These are phyloP conservation scores for Fregetta grallaria DNA, from an alignment of 2,113 vertebrate genomes.

Conservation along the genomic window DNA sequence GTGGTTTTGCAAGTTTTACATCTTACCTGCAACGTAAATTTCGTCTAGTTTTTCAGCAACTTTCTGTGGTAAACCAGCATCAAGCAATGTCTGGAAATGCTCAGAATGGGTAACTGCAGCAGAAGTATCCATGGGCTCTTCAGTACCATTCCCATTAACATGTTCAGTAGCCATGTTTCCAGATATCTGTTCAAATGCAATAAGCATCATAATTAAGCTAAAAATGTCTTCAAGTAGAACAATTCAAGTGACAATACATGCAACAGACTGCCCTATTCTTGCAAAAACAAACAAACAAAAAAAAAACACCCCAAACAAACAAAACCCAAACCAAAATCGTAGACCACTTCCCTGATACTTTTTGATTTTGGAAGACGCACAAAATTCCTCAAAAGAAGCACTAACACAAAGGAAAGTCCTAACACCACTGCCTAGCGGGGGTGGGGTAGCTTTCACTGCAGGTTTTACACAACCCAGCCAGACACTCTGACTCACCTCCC, in stretches of 20 bases:
- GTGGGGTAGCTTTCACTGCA: constrained; percentile 46
- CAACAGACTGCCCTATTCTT: neutral
- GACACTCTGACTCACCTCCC: constrained; percentile 73
- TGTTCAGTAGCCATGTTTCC: constrained; percentile 97
- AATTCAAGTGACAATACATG: constrained; percentile 13
- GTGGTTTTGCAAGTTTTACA: constrained; percentile 78
- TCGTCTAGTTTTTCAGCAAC: constrained; percentile 98
- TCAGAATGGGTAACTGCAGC: constrained; percentile 89
- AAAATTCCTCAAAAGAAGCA: constrained; percentile 47
- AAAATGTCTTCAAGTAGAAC: constrained; percentile 48
- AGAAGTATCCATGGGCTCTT: constrained; percentile 96
- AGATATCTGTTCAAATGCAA: constrained; percentile 96
- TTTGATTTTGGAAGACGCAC: neutral
- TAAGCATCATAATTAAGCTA: constrained; percentile 90
- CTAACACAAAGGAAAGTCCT: constrained; percentile 58
- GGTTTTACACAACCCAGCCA: constrained; percentile 62
- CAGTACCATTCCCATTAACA: constrained; percentile 96
- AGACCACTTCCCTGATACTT: neutral
- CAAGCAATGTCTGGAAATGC: constrained; percentile 92
- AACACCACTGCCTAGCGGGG: constrained; percentile 6
- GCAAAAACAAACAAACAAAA: neutral
- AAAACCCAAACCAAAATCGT: neutral
- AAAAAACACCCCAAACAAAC: too few relatives aligned
- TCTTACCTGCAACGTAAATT: constrained; percentile 97
- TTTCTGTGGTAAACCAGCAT: constrained; percentile 93